phyloP scores from a whole-genome alignment of 2,797 vertebrate genomes.

The Propithecus deckenii region DNA sequence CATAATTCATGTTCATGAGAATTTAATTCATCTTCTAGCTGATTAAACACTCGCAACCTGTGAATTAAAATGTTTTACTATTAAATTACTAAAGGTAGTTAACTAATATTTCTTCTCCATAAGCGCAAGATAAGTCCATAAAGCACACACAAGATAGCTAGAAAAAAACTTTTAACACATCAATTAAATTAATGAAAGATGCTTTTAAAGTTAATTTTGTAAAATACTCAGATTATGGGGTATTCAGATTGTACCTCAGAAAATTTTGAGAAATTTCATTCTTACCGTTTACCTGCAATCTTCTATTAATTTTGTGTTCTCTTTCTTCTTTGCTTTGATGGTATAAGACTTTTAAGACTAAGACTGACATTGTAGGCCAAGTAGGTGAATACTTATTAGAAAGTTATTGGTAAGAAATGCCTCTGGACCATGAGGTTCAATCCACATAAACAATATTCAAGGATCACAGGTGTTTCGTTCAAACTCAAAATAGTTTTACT shows the following conservation, averaged over 20 bases:
- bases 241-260: neutral
- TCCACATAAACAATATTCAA: neutral
- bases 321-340: neutral
- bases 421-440: neutral
- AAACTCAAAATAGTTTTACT: neutral
- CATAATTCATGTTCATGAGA: slow-evolving; percentile 93
- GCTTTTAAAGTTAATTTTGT: neutral
- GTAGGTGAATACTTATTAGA: neutral
- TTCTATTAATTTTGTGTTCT: neutral
- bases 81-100: neutral
- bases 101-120: neutral
- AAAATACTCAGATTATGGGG: neutral
- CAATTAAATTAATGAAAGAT: neutral
- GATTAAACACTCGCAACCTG: slow-evolving; percentile 93
- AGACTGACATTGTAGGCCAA: neutral
- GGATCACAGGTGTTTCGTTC: neutral
- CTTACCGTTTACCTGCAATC: neutral
- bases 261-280: neutral
- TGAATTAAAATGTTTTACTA: slow-evolving; percentile 60
- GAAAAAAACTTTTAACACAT: neutral
- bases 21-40: slow-evolving; percentile 95
- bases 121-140: neutral
- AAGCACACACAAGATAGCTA: neutral
- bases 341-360: neutral
- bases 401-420: neutral